These are phyloP conservation scores for Chiridota heheva DNA, from an alignment of 35 echinoderm and acorn worm species.

Conservation along the genomic window DNA sequence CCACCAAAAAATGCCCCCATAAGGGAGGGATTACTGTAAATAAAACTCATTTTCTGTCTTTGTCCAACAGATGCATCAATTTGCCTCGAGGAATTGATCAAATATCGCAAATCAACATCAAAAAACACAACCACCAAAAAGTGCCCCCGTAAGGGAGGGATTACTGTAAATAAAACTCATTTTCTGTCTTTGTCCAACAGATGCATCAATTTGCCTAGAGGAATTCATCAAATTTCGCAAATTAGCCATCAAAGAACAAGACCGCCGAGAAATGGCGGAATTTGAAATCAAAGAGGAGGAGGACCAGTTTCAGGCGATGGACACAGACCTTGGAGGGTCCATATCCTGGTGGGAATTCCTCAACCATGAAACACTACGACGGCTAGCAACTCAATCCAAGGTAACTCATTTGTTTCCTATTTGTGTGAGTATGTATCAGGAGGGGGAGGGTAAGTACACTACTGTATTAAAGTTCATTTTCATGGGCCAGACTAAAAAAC, in stretches of 20 bases:
- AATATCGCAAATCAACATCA: not conserved
- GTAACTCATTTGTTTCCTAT: conserved; percentile 11
- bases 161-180: no score
- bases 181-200: no score
- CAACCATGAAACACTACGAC: conserved; percentile 77
- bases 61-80: no score
- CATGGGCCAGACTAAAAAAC: no score
- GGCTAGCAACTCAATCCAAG: conserved; percentile 72
- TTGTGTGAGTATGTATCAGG: no score
- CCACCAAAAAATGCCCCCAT: no score
- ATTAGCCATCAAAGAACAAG: conserved; percentile 45
- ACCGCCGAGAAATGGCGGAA: conserved; percentile 58
- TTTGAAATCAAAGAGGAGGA: conserved; percentile 61
- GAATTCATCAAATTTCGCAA: conserved; percentile 82
- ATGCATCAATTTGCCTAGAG: conserved; percentile 71
- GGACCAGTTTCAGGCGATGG: conserved; percentile 68
- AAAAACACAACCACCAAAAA: conserved; percentile 5
- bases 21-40: no score
- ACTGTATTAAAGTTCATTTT: no score
- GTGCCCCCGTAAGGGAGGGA: no score
- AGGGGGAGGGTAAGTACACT: no score
- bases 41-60: no score
- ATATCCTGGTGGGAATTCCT: conserved; percentile 98
- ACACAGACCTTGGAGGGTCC: conserved; percentile 71
- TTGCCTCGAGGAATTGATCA: not conserved